Percentiles rank a stretch among this genome's conserved stretches.
Conservation (phyloP, 2,888 invertebrate species). For the Ecliptopera silaceata region DNA sequence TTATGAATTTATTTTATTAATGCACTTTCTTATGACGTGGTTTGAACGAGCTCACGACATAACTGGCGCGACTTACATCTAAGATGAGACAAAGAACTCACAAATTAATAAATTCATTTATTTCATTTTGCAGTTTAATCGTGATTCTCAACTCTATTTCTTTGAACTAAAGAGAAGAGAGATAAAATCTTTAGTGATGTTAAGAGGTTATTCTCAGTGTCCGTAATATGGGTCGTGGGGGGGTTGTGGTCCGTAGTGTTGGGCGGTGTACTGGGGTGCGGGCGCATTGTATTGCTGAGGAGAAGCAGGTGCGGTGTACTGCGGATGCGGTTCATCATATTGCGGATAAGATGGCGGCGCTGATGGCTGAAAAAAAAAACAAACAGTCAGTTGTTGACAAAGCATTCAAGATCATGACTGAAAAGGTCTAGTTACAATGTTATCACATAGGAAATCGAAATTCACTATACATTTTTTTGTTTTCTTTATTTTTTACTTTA, state of each 20-base stretch:
- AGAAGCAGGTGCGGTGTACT: conserved; percentile 13
- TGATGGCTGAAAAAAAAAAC: conserved; percentile 25
- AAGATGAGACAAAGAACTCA: conserved; percentile 52
- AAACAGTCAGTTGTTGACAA: background rate
- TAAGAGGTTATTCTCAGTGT: conserved; percentile 40
- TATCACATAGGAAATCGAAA: too few species aligned
- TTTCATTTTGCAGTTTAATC: conserved; percentile 9
- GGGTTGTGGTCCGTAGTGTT: conserved; percentile 41
- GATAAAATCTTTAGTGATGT: conserved; percentile 27
- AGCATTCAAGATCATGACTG: background rate
- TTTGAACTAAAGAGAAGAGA: conserved; percentile 46
- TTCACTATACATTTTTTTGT: too few species aligned
- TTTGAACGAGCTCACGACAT: conserved; percentile 45
- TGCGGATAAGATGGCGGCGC: conserved; percentile 16
- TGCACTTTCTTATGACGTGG: conserved; percentile 78
- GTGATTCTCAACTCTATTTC: conserved; percentile 33
- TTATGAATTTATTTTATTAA: conserved; percentile 79
- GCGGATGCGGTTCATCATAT: conserved; percentile 13
- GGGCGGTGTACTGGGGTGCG: conserved; percentile 20
- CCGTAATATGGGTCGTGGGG: conserved; percentile 70
- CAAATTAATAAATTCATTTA: conserved; percentile 10
- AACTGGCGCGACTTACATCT: conserved; percentile 40
- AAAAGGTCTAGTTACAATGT: background rate
- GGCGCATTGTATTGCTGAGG: conserved; percentile 11
- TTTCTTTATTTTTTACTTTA: too few species aligned